A percentile compares a stretch with the other conserved stretches of the same genome.
phyloP scores from a whole-genome alignment of 37 sponge, comb jelly and placozoan genomes.

The Eunapius fragilis region DNA sequence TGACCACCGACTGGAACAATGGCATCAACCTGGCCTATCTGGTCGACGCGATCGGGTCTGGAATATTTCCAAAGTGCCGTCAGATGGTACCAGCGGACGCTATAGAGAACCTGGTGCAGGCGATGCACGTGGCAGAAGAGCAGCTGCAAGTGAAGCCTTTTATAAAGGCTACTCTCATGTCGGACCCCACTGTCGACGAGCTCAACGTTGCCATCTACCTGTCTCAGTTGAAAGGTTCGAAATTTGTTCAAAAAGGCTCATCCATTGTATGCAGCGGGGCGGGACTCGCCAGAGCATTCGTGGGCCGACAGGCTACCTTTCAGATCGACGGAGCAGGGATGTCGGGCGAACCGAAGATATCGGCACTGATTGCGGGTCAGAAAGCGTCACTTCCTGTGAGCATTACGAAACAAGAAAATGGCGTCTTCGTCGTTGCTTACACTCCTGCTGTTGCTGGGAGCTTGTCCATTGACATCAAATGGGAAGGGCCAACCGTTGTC shows the following conservation, averaged over 20 bases:
- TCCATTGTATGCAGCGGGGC: slow-evolving; percentile 39
- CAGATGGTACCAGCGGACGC: slow-evolving; percentile 64
- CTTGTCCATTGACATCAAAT: slow-evolving; percentile 61
- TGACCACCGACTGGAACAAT: slow-evolving; percentile 86
- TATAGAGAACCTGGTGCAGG: slow-evolving; percentile 62
- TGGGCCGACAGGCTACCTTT: slow-evolving; percentile 56
- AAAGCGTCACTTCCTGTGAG: slow-evolving; percentile 2
- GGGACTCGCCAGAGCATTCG: slow-evolving; percentile 63
- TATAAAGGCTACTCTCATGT: slow-evolving; percentile 62
- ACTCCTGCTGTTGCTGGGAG: slow-evolving; percentile 46
- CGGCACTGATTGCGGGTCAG: slow-evolving; percentile 21
- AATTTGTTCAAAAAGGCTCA: slow-evolving; percentile 20
- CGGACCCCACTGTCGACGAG: slow-evolving; percentile 87
- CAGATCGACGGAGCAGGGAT: slow-evolving; percentile 68
- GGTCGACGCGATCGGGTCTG: slow-evolving; percentile 65
- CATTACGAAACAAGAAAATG: slow-evolving; percentile 15
- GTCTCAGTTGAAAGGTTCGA: slow-evolving; percentile 72
- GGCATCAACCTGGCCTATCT: slow-evolving; percentile 83
- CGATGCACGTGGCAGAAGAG: slow-evolving; percentile 73
- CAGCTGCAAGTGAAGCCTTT: slow-evolving; percentile 63
- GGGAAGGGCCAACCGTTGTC: slow-evolving; percentile 62
- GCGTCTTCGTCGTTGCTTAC: slow-evolving; percentile 62
- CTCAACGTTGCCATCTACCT: slow-evolving; percentile 75
- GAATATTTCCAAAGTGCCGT: slow-evolving; percentile 59
- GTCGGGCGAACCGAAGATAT: slow-evolving; percentile 60